Evolutionary conservation across 1,140 invertebrate species (phyloP).

Genomic region (Drosophila pallidifrons): DNA sequence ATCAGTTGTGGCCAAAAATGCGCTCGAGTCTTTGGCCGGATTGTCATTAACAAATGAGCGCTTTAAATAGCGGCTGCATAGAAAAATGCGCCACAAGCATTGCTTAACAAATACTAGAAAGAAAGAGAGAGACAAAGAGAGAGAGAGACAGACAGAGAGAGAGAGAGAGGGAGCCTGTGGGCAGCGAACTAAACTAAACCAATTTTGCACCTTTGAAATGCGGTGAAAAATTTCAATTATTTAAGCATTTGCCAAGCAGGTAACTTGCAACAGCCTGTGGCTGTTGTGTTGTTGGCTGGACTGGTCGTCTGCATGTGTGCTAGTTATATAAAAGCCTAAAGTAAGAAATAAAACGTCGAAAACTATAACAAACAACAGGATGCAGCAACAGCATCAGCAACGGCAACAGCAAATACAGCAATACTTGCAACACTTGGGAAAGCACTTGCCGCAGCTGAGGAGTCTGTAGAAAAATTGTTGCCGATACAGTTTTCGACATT

Average conservation of each 20-base stretch:
- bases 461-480: constrained; percentile 68
- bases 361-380: constrained; percentile 83
- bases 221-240: constrained; percentile 71
- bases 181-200: constrained; percentile 27
- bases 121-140: neutral
- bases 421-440: constrained; percentile 43
- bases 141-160: neutral
- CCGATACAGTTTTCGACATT: constrained; percentile 84
- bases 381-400: constrained; percentile 49
- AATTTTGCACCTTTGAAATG: constrained; percentile 64
- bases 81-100: constrained; percentile 31
- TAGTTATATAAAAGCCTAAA: constrained; percentile 76
- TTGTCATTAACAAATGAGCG: constrained; percentile 56
- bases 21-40: constrained; percentile 29
- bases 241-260: constrained; percentile 41
- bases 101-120: constrained; percentile 44
- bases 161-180: constrained; percentile 1
- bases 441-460: constrained; percentile 41
- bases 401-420: constrained; percentile 20
- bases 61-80: constrained; percentile 32
- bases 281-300: constrained; percentile 14
- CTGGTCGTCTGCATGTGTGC: constrained; percentile 57
- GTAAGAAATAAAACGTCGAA: constrained; percentile 76
- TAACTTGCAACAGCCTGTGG: constrained; percentile 36
- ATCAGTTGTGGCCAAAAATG: constrained; percentile 11